These are phyloP conservation scores for Brenthis ino DNA, from an alignment of 2,888 invertebrate genomes.

Conservation along the genomic window DNA sequence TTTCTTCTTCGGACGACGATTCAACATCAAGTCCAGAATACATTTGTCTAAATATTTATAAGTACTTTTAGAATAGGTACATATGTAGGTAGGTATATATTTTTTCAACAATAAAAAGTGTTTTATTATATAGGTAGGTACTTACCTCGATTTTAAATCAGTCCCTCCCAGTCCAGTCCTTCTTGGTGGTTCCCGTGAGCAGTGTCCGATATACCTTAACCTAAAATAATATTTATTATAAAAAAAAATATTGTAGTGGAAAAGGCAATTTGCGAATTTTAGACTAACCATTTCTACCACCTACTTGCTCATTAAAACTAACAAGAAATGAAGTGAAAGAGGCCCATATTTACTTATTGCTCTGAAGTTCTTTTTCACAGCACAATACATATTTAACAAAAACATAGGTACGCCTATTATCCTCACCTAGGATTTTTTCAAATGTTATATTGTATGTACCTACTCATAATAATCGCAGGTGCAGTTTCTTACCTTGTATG, in stretches of 20 bases:
- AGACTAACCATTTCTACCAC: too few relatives aligned
- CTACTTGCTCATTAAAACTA: too few relatives aligned
- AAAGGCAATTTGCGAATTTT: too few relatives aligned
- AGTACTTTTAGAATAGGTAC: background rate
- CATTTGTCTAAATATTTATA: constrained; percentile 36
- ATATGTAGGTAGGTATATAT: background rate
- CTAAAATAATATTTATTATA: constrained; percentile 47
- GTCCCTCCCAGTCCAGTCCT: constrained; percentile 2
- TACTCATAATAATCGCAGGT: background rate
- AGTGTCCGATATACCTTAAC: constrained; percentile 67
- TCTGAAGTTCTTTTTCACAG: too few relatives aligned
- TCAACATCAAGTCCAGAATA: constrained; percentile 46
- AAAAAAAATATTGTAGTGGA: too few relatives aligned
- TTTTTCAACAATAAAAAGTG: background rate
- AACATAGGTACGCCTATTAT: too few relatives aligned
- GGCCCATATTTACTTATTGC: too few relatives aligned
- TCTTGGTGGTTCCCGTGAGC: constrained; percentile 52
- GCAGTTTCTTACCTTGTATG: constrained; percentile 58
- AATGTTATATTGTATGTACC: too few relatives aligned
- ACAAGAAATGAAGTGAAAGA: too few relatives aligned
- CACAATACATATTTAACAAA: too few relatives aligned
- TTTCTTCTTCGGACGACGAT: constrained; percentile 50
- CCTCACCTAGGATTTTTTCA: too few relatives aligned
- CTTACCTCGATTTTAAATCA: constrained; percentile 45
- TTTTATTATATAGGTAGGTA: background rate